These are phyloP conservation scores for Diarsia dahlii DNA, from an alignment of 2,888 invertebrate genomes.

Conservation along the genomic window DNA sequence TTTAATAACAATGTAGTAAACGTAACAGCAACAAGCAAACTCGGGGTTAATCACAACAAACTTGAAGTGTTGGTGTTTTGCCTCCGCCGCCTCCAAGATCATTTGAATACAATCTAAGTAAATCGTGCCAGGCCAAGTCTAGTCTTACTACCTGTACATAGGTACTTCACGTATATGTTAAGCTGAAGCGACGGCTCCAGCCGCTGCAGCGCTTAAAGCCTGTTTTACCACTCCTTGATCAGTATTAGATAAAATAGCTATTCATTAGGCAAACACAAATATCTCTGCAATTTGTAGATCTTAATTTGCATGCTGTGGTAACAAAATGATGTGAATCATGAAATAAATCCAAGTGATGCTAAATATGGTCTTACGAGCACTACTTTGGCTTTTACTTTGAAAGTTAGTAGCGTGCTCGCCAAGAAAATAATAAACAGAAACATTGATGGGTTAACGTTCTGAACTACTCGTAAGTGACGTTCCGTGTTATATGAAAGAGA, in stretches of 20 bases:
- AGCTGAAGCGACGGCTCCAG: conserved; percentile 2
- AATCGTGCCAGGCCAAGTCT: conserved; percentile 40
- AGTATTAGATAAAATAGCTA: conserved; percentile 51
- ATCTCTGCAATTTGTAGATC: conserved; percentile 28
- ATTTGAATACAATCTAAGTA: conserved; percentile 62
- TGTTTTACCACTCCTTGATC: conserved; percentile 57
- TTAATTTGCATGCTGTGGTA: conserved; percentile 43
- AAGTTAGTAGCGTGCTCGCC: conserved; percentile 45
- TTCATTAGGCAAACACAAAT: conserved; percentile 33
- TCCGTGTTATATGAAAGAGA: conserved; percentile 65
- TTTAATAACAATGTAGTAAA: conserved; percentile 58
- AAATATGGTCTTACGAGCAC: conserved; percentile 31
- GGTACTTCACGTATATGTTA: conserved; percentile 22
- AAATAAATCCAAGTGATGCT: conserved; percentile 21
- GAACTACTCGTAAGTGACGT: conserved; percentile 62
- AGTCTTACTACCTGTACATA: conserved; percentile 23
- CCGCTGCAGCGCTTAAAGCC: conserved; percentile 52
- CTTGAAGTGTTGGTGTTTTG: conserved; percentile 42
- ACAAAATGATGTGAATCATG: conserved; percentile 29
- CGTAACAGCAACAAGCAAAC: conserved; percentile 38
- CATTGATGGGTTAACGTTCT: conserved; percentile 61
- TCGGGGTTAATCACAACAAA: conserved; percentile 47
- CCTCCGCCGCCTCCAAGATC: conserved; percentile 25
- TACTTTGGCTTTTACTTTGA: conserved; percentile 47
- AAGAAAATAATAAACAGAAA: conserved; percentile 64